phyloP scores from a whole-genome alignment of 2,113 vertebrate species.

The Saccopteryx leptura region DNA sequence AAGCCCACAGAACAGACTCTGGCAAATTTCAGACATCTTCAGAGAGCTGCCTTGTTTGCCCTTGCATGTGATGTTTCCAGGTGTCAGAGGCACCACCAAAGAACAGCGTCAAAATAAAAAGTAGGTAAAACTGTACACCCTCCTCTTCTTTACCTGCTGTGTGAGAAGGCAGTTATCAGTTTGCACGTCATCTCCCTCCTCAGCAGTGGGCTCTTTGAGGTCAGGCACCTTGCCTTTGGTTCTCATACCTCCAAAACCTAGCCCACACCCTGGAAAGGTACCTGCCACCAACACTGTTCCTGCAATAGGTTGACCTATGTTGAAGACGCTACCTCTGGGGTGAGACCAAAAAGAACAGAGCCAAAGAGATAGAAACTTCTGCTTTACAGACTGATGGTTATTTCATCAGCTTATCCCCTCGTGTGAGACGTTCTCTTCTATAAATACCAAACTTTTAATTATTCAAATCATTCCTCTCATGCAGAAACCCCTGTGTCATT shows the following conservation, averaged over 20 bases:
- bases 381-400: fast-evolving
- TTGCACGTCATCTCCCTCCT: fast-evolving
- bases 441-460: too few relatives aligned
- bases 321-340: neutral
- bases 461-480: neutral
- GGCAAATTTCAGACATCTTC: constrained; percentile 74
- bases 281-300: fast-evolving
- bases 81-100: neutral
- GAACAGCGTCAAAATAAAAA: too few relatives aligned
- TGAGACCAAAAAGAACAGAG: neutral
- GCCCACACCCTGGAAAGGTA: fast-evolving
- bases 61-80: neutral
- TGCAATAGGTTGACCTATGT: fast-evolving
- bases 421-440: neutral
- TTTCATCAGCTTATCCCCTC: neutral
- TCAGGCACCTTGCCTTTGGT: fast-evolving
- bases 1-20: constrained; percentile 77
- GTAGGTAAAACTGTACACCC: fast-evolving
- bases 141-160: fast-evolving
- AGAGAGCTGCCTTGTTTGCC: constrained; percentile 69
- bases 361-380: neutral
- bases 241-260: neutral
- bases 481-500: neutral
- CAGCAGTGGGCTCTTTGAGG: fast-evolving
- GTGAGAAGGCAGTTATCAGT: fast-evolving